Conservation (phyloP, 2,113 vertebrate species). For the Phalacrocorax aristotelis region DNA sequence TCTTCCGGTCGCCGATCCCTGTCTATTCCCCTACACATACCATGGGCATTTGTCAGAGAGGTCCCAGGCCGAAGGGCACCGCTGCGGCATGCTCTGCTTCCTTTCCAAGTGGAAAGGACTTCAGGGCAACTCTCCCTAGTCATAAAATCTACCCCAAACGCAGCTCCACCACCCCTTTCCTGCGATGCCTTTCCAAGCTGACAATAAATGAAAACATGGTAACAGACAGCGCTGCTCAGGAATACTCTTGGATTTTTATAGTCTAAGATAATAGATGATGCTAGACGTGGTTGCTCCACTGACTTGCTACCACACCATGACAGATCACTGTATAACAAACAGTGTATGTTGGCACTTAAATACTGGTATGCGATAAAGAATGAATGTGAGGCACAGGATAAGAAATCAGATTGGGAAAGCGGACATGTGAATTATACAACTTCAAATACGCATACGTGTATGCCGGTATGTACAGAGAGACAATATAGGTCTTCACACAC, state of each 20-base stretch:
- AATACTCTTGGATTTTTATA: background rate
- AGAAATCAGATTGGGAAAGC: background rate
- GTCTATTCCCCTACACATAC: too few species aligned
- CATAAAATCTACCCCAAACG: background rate
- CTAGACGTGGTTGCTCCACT: background rate
- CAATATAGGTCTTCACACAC: background rate
- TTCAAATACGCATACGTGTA: background rate
- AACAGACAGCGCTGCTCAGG: background rate
- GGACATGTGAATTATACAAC: background rate
- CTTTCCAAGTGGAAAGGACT: background rate
- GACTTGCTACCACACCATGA: background rate
- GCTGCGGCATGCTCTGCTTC: background rate
- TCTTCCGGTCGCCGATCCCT: too few species aligned
- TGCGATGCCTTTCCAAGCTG: background rate
- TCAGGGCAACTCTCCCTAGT: background rate
- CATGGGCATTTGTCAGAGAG: background rate
- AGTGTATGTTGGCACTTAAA: background rate
- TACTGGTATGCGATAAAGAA: background rate
- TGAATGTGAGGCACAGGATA: background rate
- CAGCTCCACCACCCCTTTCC: background rate
- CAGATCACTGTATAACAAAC: background rate
- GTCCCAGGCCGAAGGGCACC: background rate
- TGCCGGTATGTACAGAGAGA: background rate
- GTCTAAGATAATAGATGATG: background rate
- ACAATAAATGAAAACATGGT: background rate